Percentiles rank a stretch among this genome's conserved stretches.
Conservation (phyloP, 2,113 vertebrate species). For the Poeciliopsis occidentalis region DNA sequence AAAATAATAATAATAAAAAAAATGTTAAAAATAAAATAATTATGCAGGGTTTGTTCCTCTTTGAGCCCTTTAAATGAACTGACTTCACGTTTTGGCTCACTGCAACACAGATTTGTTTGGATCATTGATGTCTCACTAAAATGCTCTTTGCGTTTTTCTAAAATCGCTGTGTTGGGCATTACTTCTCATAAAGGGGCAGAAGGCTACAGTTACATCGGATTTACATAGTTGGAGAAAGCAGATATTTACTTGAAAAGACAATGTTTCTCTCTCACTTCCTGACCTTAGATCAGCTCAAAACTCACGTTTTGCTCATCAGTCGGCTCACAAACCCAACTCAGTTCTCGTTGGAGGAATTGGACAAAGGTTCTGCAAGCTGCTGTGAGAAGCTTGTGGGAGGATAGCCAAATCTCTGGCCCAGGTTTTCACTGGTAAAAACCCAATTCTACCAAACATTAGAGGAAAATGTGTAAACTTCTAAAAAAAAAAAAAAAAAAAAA, state of each 20-base stretch:
- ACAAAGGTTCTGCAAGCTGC: background rate
- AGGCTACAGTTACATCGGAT: conserved; percentile 23
- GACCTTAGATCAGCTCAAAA: background rate
- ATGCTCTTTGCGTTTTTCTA: no score
- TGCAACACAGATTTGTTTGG: conserved; percentile 3
- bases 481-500: background rate
- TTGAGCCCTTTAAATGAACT: background rate
- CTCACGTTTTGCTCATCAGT: background rate
- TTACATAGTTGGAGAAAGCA: background rate
- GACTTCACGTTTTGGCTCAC: background rate
- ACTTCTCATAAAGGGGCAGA: conserved; percentile 29
- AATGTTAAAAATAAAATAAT: background rate
- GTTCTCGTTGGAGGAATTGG: background rate
- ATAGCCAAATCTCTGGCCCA: background rate
- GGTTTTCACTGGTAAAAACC: background rate
- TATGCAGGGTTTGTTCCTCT: conserved; percentile 6
- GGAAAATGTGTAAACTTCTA: background rate
- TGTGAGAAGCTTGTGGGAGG: background rate
- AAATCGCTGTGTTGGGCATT: conserved; percentile 3
- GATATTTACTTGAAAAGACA: background rate
- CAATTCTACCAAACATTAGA: background rate
- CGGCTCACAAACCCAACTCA: background rate
- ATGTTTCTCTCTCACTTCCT: background rate
- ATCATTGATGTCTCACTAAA: no score
- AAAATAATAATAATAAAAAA: conserved; percentile 1